Evolutionary conservation across 2,888 invertebrate species (phyloP), one percentile per base, ranked within the genome.

Genomic region (Poecilobothrus nobilitatus): DNA sequence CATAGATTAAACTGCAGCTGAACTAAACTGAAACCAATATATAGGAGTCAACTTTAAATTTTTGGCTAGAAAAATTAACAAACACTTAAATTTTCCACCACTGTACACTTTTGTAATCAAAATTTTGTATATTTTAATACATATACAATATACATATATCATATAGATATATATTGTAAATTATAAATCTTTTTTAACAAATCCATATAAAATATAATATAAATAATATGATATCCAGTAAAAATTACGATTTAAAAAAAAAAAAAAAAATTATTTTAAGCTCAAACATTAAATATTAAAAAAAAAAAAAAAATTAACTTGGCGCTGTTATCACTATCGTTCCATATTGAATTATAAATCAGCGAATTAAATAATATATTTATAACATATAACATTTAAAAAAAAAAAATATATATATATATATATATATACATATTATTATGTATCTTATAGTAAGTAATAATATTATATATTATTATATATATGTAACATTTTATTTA

Each of bases 321-420:
- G 53, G 18, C 18, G 15, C 53, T 53, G 53, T 53, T 53, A 53
- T 53, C 53, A 53, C 53, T 53, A 53, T 53, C 53, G 53, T 53
- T 53, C 53, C 53, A 53, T 53, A 53, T 53, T 53, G 53, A 53
- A 53, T 53, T 53, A 53, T 53, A 53, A 53, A 53, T 53, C 53
- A 53, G 18, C 53, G 53, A 53, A 53, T 53, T 53, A 53, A 18
- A 41, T 41, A 41, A 41, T 41, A 15, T 41, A 41, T 41, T 12
- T n/a, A 53, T n/a, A 9, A 18, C 15, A 53, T 53, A 53, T 18
- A n/a, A n/a, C n/a, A n/a, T n/a, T n/a, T n/a, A n/a, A n/a, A n/a
- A n/a, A n/a, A n/a, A n/a, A n/a, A n/a, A n/a, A n/a, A 18, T 53
- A 18, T 53, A 53, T 18, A 53, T 53, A 53, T 18, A 12, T 15